phyloP scores from a whole-genome alignment of 2,888 invertebrate genomes.

The Colostygia pectinataria region DNA sequence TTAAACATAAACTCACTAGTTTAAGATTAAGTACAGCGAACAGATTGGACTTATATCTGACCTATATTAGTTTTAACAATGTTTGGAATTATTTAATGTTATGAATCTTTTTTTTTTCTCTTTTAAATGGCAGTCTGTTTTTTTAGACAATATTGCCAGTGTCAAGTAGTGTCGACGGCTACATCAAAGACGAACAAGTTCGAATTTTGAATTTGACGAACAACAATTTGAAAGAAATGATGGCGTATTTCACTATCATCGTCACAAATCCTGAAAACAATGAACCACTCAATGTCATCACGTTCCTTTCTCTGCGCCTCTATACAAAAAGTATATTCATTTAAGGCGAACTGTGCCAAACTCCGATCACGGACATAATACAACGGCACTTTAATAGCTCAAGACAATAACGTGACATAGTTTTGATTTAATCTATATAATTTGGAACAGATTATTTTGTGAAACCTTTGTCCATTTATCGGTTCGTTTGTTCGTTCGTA shows the following conservation, averaged over 20 bases:
- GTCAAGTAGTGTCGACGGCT: too few relatives aligned
- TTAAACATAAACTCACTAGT: too few relatives aligned
- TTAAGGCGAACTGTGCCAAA: slow-evolving; percentile 40
- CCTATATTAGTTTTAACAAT: too few relatives aligned
- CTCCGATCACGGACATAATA: slow-evolving; percentile 27
- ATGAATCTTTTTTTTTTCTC: too few relatives aligned
- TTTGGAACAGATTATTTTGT: slow-evolving; percentile 12
- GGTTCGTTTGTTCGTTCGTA: too few relatives aligned
- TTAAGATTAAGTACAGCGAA: too few relatives aligned
- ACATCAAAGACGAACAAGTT: too few relatives aligned
- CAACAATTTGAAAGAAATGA: not conserved
- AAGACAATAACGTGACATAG: slow-evolving; percentile 38
- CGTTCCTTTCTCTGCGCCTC: slow-evolving; percentile 18
- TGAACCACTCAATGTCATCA: slow-evolving; percentile 6
- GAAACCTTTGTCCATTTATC: too few relatives aligned
- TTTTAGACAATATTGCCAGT: too few relatives aligned
- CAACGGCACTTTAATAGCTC: slow-evolving; percentile 39
- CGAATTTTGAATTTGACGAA: not conserved
- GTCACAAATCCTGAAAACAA: slow-evolving; percentile 29
- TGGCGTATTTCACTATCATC: slow-evolving; percentile 24
- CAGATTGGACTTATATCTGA: too few relatives aligned
- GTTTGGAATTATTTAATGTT: too few relatives aligned
- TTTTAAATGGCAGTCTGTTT: too few relatives aligned
- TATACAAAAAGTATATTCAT: slow-evolving; percentile 26
- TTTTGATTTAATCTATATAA: slow-evolving; percentile 25